Base-by-base conservation (phyloP, 2,888 invertebrate genomes). In the Ephialtes manifestator region DNA sequence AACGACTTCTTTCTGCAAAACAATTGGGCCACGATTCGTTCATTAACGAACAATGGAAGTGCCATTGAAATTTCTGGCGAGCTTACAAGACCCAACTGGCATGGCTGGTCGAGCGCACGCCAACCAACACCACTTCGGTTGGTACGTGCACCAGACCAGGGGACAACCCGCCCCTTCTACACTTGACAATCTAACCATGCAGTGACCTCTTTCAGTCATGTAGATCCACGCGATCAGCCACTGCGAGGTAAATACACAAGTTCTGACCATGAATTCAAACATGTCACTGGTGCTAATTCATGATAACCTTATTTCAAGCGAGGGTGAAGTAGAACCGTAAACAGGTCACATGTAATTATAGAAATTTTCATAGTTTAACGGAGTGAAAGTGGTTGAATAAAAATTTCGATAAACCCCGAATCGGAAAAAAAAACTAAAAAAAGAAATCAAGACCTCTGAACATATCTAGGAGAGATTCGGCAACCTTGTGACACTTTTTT, bases 41-140 rank as follows among this genome's bases (percentile, higher is more conserved):
- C 84, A 81, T 84, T 84, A 84, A 81, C 78, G 81, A 81, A 84
- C 84, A 84, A 84, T 84, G 63, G 63, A 67, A 68, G 78, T 48
- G 65, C 67, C 74, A 84, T 81, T 84, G 81, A 84, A 84, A 81
- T 84, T 84, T 84, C 74, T 84, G 81, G 84, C 84, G 78, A 78
- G 84, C 74, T 84, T 84, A 81, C 84, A 84, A 78, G 78, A 78
- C 74, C 58, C 70, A 28, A 55, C 35, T 46, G 67, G 51, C 65
- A 58, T 60, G 76, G 67, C 67, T 63, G 74, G 74, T 60, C 79
- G 60, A 35, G 18, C 77, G 51, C 74, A 60, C 24, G 39, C 67
- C 74, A 58, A 53, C n/a, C 51, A n/a, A 63, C 53, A 51, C 75
- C 74, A 58, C 35, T 58, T 68, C 65, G n/a, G 60, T 39, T 18